Conservation (phyloP, 2,113 vertebrate species). For the Helogale parvula region DNA sequence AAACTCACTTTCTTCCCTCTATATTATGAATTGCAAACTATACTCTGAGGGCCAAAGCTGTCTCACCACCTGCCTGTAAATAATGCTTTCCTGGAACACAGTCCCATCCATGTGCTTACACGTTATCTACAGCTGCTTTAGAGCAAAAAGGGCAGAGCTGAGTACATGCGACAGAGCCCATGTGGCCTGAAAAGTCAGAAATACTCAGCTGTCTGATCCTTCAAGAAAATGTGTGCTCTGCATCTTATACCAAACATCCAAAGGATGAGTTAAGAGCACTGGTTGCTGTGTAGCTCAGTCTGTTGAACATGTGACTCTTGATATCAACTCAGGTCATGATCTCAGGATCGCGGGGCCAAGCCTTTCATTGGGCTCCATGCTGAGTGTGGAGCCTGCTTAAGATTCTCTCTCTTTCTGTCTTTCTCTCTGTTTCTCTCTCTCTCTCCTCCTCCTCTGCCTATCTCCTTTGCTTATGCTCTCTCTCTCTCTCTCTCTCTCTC, state of each 20-base stretch:
- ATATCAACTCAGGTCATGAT: too few species aligned
- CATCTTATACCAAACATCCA: not conserved
- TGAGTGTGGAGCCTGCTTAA: too few species aligned
- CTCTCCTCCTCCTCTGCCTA: too few species aligned
- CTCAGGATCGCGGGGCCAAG: too few species aligned
- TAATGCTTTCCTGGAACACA: not conserved
- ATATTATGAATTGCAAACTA: rapidly evolving
- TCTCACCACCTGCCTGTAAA: not conserved
- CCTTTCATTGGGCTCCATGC: too few species aligned
- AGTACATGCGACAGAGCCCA: not conserved
- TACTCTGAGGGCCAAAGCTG: not conserved
- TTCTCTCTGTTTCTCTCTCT: too few species aligned
- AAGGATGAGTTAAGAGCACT: not conserved
- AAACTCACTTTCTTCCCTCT: not conserved
- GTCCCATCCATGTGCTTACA: not conserved
- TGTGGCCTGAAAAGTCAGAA: not conserved
- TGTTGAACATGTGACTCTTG: too few species aligned
- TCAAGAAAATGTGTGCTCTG: not conserved
- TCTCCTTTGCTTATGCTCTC: too few species aligned
- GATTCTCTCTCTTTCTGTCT: too few species aligned
- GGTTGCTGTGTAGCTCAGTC: too few species aligned
- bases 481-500: too few species aligned
- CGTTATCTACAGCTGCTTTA: not conserved
- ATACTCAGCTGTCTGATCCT: not conserved
- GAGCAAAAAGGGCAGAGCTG: not conserved